Conservation (phyloP, 2,797 vertebrate genomes). For the Protosalanx chinensis region DNA sequence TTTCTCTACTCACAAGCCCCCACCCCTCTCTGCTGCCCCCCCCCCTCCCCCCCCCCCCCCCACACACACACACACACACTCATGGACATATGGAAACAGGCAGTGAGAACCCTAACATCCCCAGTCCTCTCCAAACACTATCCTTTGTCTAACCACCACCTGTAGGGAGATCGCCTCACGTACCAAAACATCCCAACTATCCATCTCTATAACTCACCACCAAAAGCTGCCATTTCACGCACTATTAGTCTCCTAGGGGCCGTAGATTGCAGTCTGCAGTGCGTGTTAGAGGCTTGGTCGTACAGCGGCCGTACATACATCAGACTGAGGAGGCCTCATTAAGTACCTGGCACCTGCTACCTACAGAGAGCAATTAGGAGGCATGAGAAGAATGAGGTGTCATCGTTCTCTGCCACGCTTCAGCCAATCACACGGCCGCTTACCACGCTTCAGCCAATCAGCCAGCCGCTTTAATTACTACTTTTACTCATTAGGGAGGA, state of each 20-base stretch:
- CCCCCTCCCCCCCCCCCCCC: background rate
- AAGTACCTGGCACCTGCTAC: slow-evolving; percentile 46
- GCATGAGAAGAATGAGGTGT: slow-evolving; percentile 42
- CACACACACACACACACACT: background rate
- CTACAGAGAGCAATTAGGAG: slow-evolving; percentile 67
- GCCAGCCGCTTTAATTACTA: slow-evolving; percentile 33
- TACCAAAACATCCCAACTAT: background rate
- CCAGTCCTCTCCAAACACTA: background rate
- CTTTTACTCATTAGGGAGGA: background rate
- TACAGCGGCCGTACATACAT: background rate
- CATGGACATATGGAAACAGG: background rate
- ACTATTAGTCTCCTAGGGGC: background rate
- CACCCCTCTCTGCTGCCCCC: background rate
- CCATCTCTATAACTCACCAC: background rate
- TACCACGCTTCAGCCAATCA: too few relatives aligned
- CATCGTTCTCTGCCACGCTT: slow-evolving; percentile 54
- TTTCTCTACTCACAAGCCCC: slow-evolving; percentile 4
- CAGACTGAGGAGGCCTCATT: slow-evolving; percentile 12
- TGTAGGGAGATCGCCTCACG: background rate
- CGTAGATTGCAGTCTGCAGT: background rate
- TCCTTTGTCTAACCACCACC: background rate
- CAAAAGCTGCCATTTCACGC: slow-evolving; percentile 9
- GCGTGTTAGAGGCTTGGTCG: background rate
- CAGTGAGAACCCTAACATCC: slow-evolving; percentile 45
- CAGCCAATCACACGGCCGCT: slow-evolving; percentile 49